Conservation (phyloP, 1,140 invertebrate genomes). For the Galendromus occidentalis region DNA sequence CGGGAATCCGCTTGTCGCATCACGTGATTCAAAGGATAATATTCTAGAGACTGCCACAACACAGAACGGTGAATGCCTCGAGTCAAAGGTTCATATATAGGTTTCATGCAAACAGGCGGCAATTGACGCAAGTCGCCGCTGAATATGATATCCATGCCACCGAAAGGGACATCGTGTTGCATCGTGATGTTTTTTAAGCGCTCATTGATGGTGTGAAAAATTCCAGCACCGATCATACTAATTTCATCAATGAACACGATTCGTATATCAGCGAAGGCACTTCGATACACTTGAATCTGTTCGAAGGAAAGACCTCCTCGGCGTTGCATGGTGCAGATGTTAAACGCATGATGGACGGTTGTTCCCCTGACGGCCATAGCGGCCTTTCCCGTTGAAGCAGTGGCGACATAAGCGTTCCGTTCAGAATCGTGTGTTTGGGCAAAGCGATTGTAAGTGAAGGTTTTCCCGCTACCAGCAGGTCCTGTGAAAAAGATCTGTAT, state of each 20-base stretch:
- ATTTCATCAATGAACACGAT: slow-evolving; percentile 30
- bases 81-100: slow-evolving; percentile 25
- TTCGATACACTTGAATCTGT: slow-evolving; percentile 23
- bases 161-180: slow-evolving; percentile 15
- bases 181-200: slow-evolving; percentile 23
- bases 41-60: slow-evolving; percentile 24
- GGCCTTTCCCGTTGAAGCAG: slow-evolving; percentile 24
- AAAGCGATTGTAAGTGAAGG: slow-evolving; percentile 24
- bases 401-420: slow-evolving; percentile 22
- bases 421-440: slow-evolving; percentile 20
- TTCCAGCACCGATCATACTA: slow-evolving; percentile 21
- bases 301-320: slow-evolving; percentile 22
- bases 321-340: slow-evolving; percentile 22
- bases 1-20: too few relatives aligned
- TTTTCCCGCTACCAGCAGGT: slow-evolving; percentile 22
- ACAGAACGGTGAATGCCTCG: slow-evolving; percentile 23
- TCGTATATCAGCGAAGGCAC: slow-evolving; percentile 25
- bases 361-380: slow-evolving; percentile 21
- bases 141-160: slow-evolving; percentile 15
- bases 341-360: slow-evolving; percentile 23
- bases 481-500: slow-evolving; percentile 20
- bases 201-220: slow-evolving; percentile 26
- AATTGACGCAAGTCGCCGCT: slow-evolving; percentile 27
- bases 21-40: slow-evolving; percentile 25
- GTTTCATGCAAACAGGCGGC: slow-evolving; percentile 23